Evolutionary conservation across 2,113 vertebrate genomes (phyloP).

Genomic region (Myotis lucifugus): DNA sequence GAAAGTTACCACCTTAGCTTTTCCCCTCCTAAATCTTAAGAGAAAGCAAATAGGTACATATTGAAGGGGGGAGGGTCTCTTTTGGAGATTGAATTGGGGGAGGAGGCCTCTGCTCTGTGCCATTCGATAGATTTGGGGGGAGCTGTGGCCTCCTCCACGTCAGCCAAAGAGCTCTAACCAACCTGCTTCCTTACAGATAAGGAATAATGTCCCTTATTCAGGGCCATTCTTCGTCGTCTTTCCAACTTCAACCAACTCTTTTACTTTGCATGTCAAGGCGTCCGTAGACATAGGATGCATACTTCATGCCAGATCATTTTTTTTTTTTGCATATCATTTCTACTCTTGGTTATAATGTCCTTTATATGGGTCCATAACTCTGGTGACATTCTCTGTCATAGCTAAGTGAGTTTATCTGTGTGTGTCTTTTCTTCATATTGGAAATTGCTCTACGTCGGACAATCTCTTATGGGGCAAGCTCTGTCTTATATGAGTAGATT

Average conservation of each 20-base stretch:
- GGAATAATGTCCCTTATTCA: neutral
- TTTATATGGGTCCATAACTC: neutral
- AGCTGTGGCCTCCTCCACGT: rapidly evolving
- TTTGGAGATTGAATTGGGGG: neutral
- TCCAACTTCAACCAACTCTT: neutral
- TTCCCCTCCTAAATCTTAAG: neutral
- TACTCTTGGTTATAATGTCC: neutral
- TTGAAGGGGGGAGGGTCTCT: neutral
- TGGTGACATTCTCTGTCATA: neutral
- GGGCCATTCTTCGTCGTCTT: neutral
- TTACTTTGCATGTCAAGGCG: neutral
- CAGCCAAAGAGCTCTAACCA: neutral
- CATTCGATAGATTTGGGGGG: too few relatives aligned
- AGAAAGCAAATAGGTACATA: neutral
- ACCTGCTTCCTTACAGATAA: neutral
- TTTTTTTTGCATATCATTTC: neutral
- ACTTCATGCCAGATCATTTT: neutral
- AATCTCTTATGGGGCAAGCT: neutral
- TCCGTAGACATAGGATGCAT: neutral
- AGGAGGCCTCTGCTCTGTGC: neutral
- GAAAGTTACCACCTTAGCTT: neutral
- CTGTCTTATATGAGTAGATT: neutral
- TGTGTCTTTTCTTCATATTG: neutral
- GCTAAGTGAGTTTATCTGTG: neutral
- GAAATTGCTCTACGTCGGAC: neutral